Evolutionary conservation across 2,888 invertebrate species (phyloP).

Genomic region (Spisula solida): DNA sequence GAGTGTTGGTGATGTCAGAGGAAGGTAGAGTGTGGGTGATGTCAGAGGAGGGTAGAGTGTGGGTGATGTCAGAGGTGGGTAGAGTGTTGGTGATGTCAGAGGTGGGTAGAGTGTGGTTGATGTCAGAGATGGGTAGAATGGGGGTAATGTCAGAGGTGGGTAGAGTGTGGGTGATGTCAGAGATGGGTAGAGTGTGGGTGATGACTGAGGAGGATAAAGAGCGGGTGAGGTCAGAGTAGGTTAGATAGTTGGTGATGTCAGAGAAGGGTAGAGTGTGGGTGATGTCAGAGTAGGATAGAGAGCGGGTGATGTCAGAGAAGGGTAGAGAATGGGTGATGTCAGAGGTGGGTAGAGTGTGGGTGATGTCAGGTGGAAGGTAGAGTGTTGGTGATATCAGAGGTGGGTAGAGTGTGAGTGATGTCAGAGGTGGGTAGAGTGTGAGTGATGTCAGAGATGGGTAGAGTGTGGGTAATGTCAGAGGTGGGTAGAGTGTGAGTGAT

Average conservation of each 20-base stretch:
- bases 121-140: not conserved
- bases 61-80: not conserved
- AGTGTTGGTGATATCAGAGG: not conserved
- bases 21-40: no score
- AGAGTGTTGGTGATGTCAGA: not conserved
- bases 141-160: slow-evolving; percentile 16
- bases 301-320: not conserved
- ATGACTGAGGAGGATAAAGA: not conserved
- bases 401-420: not conserved
- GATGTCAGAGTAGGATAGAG: not conserved
- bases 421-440: not conserved
- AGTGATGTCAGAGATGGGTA: not conserved
- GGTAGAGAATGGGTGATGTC: not conserved
- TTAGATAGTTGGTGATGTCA: not conserved
- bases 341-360: not conserved
- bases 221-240: not conserved
- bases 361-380: not conserved
- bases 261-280: not conserved
- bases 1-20: no score
- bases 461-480: not conserved
- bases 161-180: not conserved
- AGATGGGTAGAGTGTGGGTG: not conserved
- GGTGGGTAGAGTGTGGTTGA: not conserved
- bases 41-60: not conserved
- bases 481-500: no score